Evolutionary conservation across 2,797 vertebrate genomes (phyloP).

Genomic region (Argyrosomus regius): DNA sequence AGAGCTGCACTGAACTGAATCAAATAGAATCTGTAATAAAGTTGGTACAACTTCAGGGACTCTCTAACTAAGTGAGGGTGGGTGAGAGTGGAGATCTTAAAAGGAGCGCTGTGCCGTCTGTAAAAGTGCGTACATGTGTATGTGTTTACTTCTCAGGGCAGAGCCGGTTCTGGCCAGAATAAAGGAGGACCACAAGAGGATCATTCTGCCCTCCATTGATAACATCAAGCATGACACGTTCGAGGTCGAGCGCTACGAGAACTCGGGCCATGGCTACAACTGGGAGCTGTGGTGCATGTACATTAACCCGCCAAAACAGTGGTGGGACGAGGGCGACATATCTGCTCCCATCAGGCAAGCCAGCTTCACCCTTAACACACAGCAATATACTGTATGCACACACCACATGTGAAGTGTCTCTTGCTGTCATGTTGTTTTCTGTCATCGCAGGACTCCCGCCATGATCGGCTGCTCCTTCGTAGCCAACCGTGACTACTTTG

Average conservation of each 20-base stretch:
- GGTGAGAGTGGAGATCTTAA: constrained; percentile 37
- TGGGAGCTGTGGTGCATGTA: constrained; percentile 99
- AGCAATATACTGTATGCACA: background rate
- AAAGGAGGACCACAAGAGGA: constrained; percentile 93
- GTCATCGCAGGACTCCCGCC: constrained; percentile 89
- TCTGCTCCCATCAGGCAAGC: constrained; percentile 95
- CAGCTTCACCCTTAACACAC: background rate
- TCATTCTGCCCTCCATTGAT: constrained; percentile 96
- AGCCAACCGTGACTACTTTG: constrained; percentile 94
- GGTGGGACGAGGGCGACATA: constrained; percentile 96
- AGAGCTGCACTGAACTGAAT: constrained; percentile 50
- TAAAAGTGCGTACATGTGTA: constrained; percentile 3
- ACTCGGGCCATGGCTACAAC: constrained; percentile 96
- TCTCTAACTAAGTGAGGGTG: constrained; percentile 39
- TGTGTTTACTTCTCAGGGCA: constrained; percentile 84
- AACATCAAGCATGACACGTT: constrained; percentile 98
- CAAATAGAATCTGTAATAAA: constrained; percentile 68
- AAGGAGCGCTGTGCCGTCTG: constrained; percentile 10
- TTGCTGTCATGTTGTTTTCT: constrained; percentile 4
- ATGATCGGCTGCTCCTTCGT: constrained; percentile 99
- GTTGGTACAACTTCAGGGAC: constrained; percentile 43
- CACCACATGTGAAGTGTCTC: background rate
- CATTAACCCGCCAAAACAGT: constrained; percentile 95
- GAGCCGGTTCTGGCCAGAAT: constrained; percentile 95
- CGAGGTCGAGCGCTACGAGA: constrained; percentile 95